Base-by-base conservation (phyloP, 2,888 invertebrate species). In the Gortyna flavago region DNA sequence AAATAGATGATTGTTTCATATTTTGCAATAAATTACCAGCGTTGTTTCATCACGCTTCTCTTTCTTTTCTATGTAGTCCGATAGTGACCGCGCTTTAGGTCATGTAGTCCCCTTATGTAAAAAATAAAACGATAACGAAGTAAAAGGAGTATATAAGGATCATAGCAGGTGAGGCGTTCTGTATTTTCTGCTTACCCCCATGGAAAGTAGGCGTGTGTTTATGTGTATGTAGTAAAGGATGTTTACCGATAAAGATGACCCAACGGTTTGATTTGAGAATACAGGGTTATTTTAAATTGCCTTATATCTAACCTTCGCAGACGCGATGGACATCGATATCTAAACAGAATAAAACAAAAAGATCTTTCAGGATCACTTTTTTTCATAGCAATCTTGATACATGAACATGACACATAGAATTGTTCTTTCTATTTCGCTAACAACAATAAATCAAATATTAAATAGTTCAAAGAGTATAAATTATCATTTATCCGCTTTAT, bases 401-500 rank as follows among this genome's bases (percentile, higher is more conserved):
- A 35, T 51, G 54, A 74, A 35, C 35, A 35, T n/a, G n/a, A n/a
- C 29, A 41, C 5, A 61, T 69, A 65, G 6, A 51, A 41, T 61
- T 54, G 35, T 66, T 66, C 38, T 67, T 64, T 59, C 5, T 71
- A 68, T 38, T 68, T 57, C 25, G 8, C 57, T 13, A 41, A 7
- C 8, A 21, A 61, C 29, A 59, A 66, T 32, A 48, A 76, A 61
- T 69, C 25, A 74, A 38, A 67, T 62, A 67, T 38, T 21, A 59
- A 72, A 72, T 72, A 35, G 16, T 54, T 21, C n/a, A 41, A 8
- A 38, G 21, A 32, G 59, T 21, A 38, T 44, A 21, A 9, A 35
- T 73, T 18, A 72, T 67, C 21, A 70, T 79, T 66, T 70, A 79
- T 67, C 64, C 61, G 35, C 32, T 78, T 38, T 79, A 38, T 62